Conservation (phyloP, 2,797 vertebrate species). For the Pelobates cultripes region DNA sequence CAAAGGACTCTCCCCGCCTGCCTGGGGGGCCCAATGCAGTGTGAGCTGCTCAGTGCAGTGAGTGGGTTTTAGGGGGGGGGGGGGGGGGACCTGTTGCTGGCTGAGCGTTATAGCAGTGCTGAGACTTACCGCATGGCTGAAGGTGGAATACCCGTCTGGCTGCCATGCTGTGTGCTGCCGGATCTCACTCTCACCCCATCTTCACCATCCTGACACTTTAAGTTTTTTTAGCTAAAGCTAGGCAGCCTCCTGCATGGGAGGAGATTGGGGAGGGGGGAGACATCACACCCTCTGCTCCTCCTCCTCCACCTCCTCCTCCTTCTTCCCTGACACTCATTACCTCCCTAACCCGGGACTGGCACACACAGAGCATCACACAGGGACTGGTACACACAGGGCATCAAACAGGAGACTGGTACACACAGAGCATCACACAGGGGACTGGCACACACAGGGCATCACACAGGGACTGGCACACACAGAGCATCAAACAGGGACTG, state of each 20-base stretch:
- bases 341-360: neutral
- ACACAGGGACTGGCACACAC: neutral
- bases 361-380: neutral
- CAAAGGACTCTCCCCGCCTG: neutral
- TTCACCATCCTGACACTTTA: slow-evolving; percentile 15
- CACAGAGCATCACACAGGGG: neutral
- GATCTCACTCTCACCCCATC: slow-evolving; percentile 13
- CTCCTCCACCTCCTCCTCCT: neutral
- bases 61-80: too few relatives aligned
- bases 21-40: neutral
- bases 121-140: slow-evolving; percentile 47
- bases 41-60: neutral
- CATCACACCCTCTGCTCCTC: neutral
- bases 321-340: neutral
- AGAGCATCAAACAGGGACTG: too few relatives aligned
- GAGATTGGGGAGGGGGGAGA: neutral
- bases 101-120: neutral
- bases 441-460: neutral
- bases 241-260: neutral
- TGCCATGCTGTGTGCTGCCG: slow-evolving; percentile 18
- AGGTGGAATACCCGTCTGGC: slow-evolving; percentile 48
- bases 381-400: neutral
- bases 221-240: slow-evolving; percentile 20
- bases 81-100: neutral
- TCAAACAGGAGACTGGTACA: neutral